Base-by-base conservation (phyloP, 2,113 vertebrate species). In the Heterochromis multidens region DNA sequence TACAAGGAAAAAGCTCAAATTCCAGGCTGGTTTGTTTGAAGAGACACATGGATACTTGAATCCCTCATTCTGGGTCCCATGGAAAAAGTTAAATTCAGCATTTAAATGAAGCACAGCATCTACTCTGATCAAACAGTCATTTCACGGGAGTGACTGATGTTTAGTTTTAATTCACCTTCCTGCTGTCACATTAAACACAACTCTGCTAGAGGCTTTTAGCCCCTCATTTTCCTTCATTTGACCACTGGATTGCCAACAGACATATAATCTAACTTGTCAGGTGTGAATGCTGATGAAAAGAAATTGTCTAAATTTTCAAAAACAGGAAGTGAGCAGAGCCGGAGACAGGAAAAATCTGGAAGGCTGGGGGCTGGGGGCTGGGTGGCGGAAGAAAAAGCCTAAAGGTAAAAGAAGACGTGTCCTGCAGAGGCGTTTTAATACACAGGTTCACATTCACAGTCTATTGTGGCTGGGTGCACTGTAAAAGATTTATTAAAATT, bases 321-420 rank as follows among this genome's bases (percentile, higher is more conserved):
- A 82, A 77, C 29, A 84, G 80, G 87, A 90, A 86, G 77, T n/a
- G 49, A 85, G n/a, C 54, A 31, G n/a, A 5, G 77, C n/a, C 37
- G 12, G 21, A 72, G 59, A 62, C 13, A 9, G 52, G 77, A 91
- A 80, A 17, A 1, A 52, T 88, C 61, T 88, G 72, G 49, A 77
- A 79, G 76, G n/a, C 29, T 54, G 87, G 62, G 80, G 76, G n/a
- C 29, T 54, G 87, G 62, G 80, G 78, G 70, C 37, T 77, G 81
- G 86, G 43, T 65, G 80, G 59, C 37, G 52, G 27, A 4, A 27
- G 13, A 3, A n/a, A 1, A 27, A 46, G 23, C 67, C 77, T 6
- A 56, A 46, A 29, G 25, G 46, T 23, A n/a, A 33, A 60, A 43
- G 46, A 29, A 78, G 17, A 25, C 6, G 10, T 70, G 13, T 52